These are phyloP conservation scores for Tamandua tetradactyla DNA, from an alignment of 2,797 vertebrate genomes.

Conservation along the genomic window DNA sequence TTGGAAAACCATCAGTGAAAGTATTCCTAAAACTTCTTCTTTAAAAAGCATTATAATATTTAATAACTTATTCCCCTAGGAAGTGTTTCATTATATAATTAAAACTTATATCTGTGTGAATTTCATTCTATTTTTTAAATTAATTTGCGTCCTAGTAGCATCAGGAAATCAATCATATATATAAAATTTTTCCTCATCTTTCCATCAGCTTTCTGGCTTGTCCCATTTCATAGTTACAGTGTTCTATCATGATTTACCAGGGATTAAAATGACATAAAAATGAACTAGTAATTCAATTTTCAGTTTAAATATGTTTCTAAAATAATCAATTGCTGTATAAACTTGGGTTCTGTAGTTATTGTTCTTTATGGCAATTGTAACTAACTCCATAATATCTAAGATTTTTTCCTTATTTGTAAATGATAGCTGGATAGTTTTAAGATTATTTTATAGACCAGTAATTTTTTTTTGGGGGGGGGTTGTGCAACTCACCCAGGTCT, in stretches of 20 bases:
- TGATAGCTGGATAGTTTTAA: background rate
- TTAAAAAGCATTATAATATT: slow-evolving; percentile 18
- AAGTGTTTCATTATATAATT: slow-evolving; percentile 30
- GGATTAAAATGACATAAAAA: slow-evolving; percentile 52
- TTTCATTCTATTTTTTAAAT: slow-evolving; percentile 53
- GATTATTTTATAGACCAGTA: background rate
- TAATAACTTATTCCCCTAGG: background rate
- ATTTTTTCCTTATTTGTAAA: background rate
- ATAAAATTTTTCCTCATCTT: background rate
- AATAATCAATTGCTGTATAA: background rate
- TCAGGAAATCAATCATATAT: background rate
- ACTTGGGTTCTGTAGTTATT: background rate
- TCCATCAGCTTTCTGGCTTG: background rate
- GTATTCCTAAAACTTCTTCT: background rate
- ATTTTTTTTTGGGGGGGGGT: background rate
- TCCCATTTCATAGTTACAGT: background rate
- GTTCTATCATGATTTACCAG: background rate
- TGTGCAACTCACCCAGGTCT: too few species aligned
- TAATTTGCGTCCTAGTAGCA: background rate
- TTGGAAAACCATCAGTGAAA: slow-evolving; percentile 37
- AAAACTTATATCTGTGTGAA: slow-evolving; percentile 2
- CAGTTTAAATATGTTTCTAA: background rate
- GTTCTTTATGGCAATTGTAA: background rate
- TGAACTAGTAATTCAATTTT: background rate
- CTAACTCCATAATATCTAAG: background rate